Conservation (phyloP, 2,797 vertebrate species). For the Adelosebastes latens region DNA sequence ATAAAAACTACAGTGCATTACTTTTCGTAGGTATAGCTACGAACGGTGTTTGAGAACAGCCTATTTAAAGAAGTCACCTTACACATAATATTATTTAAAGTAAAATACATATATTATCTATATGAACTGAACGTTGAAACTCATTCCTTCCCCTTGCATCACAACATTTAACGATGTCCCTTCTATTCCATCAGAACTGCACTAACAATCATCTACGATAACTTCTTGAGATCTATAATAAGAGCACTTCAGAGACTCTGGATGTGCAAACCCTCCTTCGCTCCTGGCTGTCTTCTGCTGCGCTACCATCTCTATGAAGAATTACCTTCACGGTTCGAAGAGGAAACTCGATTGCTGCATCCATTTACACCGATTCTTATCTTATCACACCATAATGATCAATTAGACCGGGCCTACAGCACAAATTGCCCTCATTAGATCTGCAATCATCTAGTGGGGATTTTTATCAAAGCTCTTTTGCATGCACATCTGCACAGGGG, state of each 20-base stretch:
- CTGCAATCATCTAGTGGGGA: slow-evolving; percentile 42
- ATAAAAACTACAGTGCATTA: not conserved
- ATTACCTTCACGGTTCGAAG: slow-evolving; percentile 53
- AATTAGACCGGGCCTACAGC: slow-evolving; percentile 50
- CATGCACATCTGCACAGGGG: slow-evolving; percentile 45
- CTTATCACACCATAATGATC: slow-evolving; percentile 62
- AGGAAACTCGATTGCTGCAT: slow-evolving; percentile 53
- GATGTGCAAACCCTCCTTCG: slow-evolving; percentile 1
- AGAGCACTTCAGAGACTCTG: not conserved
- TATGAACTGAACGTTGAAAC: not conserved
- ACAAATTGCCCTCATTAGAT: slow-evolving; percentile 60
- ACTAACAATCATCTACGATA: not conserved
- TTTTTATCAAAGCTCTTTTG: slow-evolving; percentile 52
- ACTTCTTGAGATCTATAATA: not conserved
- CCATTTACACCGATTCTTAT: slow-evolving; percentile 62
- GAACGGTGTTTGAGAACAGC: too few relatives aligned
- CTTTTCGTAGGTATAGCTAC: not conserved
- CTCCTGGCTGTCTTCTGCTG: slow-evolving; percentile 19
- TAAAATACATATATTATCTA: not conserved
- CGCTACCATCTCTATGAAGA: slow-evolving; percentile 40
- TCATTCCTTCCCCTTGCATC: not conserved
- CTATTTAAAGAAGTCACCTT: not conserved
- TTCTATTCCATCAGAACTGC: not conserved
- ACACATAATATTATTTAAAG: not conserved
- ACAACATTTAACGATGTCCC: not conserved